phyloP scores from a whole-genome alignment of 1,140 invertebrate genomes.

The Bombus pyrosoma region DNA sequence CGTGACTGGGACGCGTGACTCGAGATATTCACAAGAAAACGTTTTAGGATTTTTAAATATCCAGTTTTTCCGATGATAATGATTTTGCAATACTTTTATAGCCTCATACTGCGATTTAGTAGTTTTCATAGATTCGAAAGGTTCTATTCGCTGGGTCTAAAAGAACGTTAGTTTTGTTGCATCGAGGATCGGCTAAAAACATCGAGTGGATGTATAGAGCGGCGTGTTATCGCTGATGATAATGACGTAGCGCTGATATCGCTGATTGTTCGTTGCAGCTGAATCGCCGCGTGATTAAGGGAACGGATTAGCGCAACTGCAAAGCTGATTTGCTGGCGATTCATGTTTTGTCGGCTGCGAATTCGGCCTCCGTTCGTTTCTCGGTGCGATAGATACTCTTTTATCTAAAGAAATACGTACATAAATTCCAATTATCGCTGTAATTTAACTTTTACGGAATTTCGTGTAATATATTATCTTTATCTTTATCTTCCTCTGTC shows the following conservation, averaged over 20 bases:
- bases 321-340: constrained; percentile 21
- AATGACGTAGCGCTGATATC: constrained; percentile 49
- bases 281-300: constrained; percentile 37
- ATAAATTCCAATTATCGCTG: no score
- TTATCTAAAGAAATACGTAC: not conserved
- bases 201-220: not conserved
- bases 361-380: not conserved
- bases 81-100: no score
- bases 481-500: no score
- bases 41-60: no score
- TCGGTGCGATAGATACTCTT: not conserved
- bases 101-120: no score
- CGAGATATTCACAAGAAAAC: not conserved
- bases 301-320: constrained; percentile 19
- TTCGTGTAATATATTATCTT: no score
- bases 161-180: not conserved
- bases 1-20: no score
- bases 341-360: not conserved
- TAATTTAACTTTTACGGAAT: no score
- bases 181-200: constrained; percentile 7
- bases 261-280: constrained; percentile 27
- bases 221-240: constrained; percentile 31
- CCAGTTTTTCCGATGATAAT: no score
- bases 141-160: no score
- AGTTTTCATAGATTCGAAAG: no score